These are phyloP conservation scores for Apostichopus leukothele DNA, from an alignment of 53 echinoderm and acorn worm species.

Conservation along the genomic window DNA sequence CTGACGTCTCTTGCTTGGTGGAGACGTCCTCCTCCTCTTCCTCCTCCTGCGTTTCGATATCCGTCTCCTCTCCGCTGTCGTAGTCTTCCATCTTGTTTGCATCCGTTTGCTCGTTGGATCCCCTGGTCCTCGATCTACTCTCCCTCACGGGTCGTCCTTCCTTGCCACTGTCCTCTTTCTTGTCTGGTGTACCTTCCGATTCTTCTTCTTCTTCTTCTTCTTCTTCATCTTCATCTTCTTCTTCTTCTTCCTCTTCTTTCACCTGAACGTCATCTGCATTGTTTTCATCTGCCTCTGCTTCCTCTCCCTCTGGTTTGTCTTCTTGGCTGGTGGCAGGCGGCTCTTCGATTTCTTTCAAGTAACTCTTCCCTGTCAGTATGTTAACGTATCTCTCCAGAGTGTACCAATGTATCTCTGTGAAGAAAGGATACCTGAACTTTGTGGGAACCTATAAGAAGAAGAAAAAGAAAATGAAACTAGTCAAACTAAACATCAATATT, in stretches of 20 bases:
- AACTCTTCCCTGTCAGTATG: slow-evolving; percentile 71
- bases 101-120: not conserved
- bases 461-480: not conserved
- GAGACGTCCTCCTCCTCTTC: not conserved
- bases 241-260: slow-evolving; percentile 27
- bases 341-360: slow-evolving; percentile 40
- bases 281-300: slow-evolving; percentile 48
- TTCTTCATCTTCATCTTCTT: slow-evolving; percentile 13
- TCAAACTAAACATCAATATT: too few species aligned
- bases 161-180: not conserved
- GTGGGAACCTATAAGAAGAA: slow-evolving; percentile 68
- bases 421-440: slow-evolving; percentile 97
- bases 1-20: slow-evolving; percentile 50
- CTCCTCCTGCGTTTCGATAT: slow-evolving; percentile 53
- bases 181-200: slow-evolving; percentile 12
- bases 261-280: slow-evolving; percentile 39
- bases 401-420: slow-evolving; percentile 95
- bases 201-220: slow-evolving; percentile 10
- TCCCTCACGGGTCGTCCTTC: not conserved
- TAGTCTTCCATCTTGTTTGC: not conserved
- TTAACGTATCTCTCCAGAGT: slow-evolving; percentile 85
- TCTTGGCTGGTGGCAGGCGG: slow-evolving; percentile 27
- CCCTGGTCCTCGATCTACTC: not conserved
- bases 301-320: not conserved
- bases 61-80: slow-evolving; percentile 49